phyloP scores from a whole-genome alignment of 1,140 invertebrate species.

The Lordiphosa collinella region DNA sequence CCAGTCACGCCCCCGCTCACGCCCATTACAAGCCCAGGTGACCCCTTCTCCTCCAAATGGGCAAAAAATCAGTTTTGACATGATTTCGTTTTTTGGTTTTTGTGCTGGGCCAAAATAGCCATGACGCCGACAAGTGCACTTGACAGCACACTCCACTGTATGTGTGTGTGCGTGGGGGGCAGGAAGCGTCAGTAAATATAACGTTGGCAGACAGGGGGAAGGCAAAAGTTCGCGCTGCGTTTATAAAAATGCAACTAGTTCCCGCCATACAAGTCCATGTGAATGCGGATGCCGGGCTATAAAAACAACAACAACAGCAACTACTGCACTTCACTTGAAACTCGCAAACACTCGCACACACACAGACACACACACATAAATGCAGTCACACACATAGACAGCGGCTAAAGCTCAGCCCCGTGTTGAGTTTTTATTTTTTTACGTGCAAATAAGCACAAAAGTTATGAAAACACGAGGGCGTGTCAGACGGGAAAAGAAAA shows the following conservation, averaged over 20 bases:
- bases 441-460: slow-evolving; percentile 39
- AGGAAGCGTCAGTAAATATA: slow-evolving; percentile 63
- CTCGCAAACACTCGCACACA: slow-evolving; percentile 17
- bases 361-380: not conserved
- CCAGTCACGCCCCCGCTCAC: slow-evolving; percentile 12
- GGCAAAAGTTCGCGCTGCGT: slow-evolving; percentile 35
- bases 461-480: slow-evolving; percentile 60
- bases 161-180: slow-evolving; percentile 16
- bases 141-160: slow-evolving; percentile 59
- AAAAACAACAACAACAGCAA: not conserved
- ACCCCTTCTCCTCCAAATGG: slow-evolving; percentile 20
- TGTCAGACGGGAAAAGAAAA: slow-evolving; percentile 12
- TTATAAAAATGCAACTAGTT: slow-evolving; percentile 76
- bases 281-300: slow-evolving; percentile 23
- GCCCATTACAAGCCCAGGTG: too few relatives aligned
- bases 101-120: slow-evolving; percentile 52
- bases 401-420: slow-evolving; percentile 25
- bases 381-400: not conserved
- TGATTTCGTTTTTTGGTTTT: slow-evolving; percentile 45
- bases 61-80: slow-evolving; percentile 55
- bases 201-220: slow-evolving; percentile 39
- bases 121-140: slow-evolving; percentile 75
- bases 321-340: slow-evolving; percentile 32
- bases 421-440: slow-evolving; percentile 18
- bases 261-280: slow-evolving; percentile 46